Conservation (phyloP, 2,113 vertebrate species). For the Geothlypis trichas region DNA sequence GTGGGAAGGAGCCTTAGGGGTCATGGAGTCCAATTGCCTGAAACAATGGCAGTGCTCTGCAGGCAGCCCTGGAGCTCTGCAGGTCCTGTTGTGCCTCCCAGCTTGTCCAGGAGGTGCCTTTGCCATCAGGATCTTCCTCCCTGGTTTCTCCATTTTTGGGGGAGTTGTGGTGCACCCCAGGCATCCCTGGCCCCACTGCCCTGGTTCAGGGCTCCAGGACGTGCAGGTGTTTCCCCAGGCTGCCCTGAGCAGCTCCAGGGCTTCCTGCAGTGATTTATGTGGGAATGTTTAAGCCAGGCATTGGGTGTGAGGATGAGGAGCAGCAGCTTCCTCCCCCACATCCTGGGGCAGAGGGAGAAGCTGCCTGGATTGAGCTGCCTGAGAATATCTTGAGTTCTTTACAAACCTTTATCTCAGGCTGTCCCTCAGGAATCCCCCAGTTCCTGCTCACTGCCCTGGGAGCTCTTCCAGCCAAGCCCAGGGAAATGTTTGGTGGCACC, state of each 20-base stretch:
- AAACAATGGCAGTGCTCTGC: background rate
- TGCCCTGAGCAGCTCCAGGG: background rate
- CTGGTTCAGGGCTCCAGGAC: background rate
- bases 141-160: rapidly evolving
- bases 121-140: background rate
- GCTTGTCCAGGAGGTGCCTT: too few species aligned
- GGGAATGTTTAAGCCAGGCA: background rate
- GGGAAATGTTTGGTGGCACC: background rate
- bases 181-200: rapidly evolving
- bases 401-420: rapidly evolving
- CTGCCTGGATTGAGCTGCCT: rapidly evolving
- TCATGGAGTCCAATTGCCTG: rapidly evolving
- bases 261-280: background rate
- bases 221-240: slow-evolving; percentile 26
- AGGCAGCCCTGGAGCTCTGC: background rate
- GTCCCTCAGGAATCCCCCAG: background rate
- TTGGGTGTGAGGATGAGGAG: background rate
- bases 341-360: background rate
- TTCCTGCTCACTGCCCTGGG: rapidly evolving
- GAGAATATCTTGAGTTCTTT: background rate
- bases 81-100: background rate
- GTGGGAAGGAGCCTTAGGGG: background rate
- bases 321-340: background rate
- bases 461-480: background rate
- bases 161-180: rapidly evolving